Conservation (phyloP, 2,888 invertebrate genomes). For the Dryobota labecula region DNA sequence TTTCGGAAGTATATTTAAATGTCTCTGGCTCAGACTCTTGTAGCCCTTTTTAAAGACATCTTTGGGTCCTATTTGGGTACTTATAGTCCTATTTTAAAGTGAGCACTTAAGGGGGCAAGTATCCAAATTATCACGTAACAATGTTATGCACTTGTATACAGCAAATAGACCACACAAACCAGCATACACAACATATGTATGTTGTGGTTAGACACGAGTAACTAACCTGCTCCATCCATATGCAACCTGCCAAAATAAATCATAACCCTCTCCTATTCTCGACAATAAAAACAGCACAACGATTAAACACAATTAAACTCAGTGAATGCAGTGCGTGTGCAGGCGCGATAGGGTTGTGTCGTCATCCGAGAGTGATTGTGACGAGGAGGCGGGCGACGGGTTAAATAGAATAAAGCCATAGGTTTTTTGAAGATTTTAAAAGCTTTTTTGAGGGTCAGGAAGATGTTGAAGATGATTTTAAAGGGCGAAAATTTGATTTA, state of each 20-base stretch:
- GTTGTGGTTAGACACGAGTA: no score
- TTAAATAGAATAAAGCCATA: slow-evolving; percentile 34
- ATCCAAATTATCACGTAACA: no score
- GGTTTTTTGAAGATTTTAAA: slow-evolving; percentile 4
- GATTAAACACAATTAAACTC: slow-evolving; percentile 65
- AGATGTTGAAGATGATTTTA: not conserved
- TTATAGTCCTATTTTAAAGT: no score
- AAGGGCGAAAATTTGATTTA: not conserved
- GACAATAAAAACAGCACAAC: slow-evolving; percentile 50
- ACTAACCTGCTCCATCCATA: not conserved
- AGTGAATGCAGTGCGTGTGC: slow-evolving; percentile 66
- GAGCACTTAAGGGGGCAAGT: no score
- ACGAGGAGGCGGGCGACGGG: slow-evolving; percentile 41
- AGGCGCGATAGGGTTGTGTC: slow-evolving; percentile 65
- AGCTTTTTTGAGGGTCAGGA: not conserved
- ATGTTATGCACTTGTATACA: no score
- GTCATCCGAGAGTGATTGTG: slow-evolving; percentile 66
- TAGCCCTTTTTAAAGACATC: no score
- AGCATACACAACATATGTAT: no score
- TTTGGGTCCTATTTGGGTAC: no score
- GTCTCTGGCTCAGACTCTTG: no score
- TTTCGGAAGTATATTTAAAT: no score
- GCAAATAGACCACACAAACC: not conserved
- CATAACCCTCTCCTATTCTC: slow-evolving; percentile 47
- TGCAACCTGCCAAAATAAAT: slow-evolving; percentile 44